A percentile compares a stretch with the other conserved stretches of the same genome.
Conservation (phyloP, 2,113 vertebrate genomes). For the Delphinapterus leucas region DNA sequence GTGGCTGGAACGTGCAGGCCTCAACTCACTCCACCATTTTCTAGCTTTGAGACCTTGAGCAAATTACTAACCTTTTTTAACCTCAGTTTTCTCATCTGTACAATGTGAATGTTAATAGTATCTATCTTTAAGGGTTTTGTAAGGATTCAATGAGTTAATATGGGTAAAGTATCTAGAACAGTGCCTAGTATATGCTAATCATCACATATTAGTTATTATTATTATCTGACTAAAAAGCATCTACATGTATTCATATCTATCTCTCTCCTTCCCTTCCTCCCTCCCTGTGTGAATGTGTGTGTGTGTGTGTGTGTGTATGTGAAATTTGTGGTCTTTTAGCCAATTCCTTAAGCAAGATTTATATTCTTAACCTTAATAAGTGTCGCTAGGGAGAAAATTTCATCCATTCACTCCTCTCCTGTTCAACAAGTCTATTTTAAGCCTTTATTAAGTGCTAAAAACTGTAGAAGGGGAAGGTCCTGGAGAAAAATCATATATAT, state of each 20-base stretch:
- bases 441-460: neutral
- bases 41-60: neutral
- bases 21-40: neutral
- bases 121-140: neutral
- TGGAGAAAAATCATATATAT: neutral
- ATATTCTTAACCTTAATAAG: neutral
- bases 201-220: neutral
- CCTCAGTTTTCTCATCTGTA: neutral
- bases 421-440: neutral
- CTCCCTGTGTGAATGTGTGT: neutral
- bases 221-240: neutral
- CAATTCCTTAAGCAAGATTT: neutral
- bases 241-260: neutral
- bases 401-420: neutral
- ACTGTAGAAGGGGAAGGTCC: neutral
- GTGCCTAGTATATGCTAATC: neutral
- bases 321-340: neutral
- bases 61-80: neutral
- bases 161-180: neutral
- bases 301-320: neutral
- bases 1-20: rapidly evolving
- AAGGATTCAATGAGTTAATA: neutral
- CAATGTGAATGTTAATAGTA: neutral
- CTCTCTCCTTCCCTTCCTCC: neutral
- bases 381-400: neutral